Conservation (phyloP, 1,140 invertebrate species). For the Drosophila murphyi region DNA sequence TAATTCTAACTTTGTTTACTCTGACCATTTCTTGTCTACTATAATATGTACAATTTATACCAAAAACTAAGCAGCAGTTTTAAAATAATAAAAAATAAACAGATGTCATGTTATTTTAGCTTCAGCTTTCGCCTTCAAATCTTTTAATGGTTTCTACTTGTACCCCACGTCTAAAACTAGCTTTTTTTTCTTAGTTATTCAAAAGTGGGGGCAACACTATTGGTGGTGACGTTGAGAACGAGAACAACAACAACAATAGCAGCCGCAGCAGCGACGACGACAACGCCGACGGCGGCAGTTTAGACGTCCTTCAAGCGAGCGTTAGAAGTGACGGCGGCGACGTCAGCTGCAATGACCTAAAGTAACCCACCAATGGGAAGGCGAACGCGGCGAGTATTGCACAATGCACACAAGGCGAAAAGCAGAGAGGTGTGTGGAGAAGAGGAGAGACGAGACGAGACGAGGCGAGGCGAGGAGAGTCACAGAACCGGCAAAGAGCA, state of each 20-base stretch:
- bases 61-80: too few relatives aligned
- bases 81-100: too few relatives aligned
- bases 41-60: too few relatives aligned
- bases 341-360: slow-evolving; percentile 75
- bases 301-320: slow-evolving; percentile 72
- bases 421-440: too few relatives aligned
- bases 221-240: slow-evolving; percentile 11
- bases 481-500: slow-evolving; percentile 34
- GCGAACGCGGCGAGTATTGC: slow-evolving; percentile 55
- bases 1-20: not conserved
- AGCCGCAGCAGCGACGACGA: slow-evolving; percentile 26
- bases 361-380: slow-evolving; percentile 75
- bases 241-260: slow-evolving; percentile 32
- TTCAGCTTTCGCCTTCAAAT: too few relatives aligned
- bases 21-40: too few relatives aligned
- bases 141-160: not conserved
- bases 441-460: not conserved
- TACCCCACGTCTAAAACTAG: slow-evolving; percentile 1
- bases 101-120: too few relatives aligned
- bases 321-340: slow-evolving; percentile 58
- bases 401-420: slow-evolving; percentile 37
- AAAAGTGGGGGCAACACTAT: not conserved
- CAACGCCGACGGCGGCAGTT: slow-evolving; percentile 23
- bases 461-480: not conserved
- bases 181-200: not conserved